A percentile compares a stretch with the other conserved stretches of the same genome.
Evolutionary conservation across 2,797 vertebrate genomes (phyloP).

Genomic region (Poeciliopsis infans): DNA sequence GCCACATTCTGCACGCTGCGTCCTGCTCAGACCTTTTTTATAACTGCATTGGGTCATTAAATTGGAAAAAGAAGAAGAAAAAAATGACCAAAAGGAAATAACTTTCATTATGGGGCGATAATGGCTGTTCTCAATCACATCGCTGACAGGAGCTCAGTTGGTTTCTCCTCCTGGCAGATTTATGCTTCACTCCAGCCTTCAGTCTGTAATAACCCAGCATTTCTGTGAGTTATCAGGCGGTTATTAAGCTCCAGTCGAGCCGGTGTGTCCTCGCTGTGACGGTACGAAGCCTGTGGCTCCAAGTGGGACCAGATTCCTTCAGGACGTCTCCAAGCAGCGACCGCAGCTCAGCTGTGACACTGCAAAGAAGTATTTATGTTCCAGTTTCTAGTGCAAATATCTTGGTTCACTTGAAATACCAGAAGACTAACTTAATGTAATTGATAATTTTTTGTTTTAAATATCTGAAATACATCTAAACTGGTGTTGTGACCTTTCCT

Average conservation of each 20-base stretch:
- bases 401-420: no score
- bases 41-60: constrained; percentile 20
- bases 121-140: constrained; percentile 26
- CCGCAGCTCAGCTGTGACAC: constrained; percentile 56
- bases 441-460: no score
- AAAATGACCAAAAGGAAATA: constrained; percentile 51
- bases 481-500: no score
- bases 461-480: no score
- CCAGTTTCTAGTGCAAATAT: no score
- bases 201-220: constrained; percentile 2
- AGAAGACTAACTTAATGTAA: no score
- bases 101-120: constrained; percentile 33
- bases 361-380: no score
- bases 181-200: constrained; percentile 30
- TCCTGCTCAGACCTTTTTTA: constrained; percentile 3
- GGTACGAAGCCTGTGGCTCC: constrained; percentile 17
- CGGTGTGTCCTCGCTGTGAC: background rate
- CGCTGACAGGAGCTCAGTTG: constrained; percentile 33
- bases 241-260: constrained; percentile 9
- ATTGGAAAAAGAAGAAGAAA: constrained; percentile 30
- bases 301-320: constrained; percentile 18
- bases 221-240: constrained; percentile 11
- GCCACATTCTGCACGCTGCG: background rate
- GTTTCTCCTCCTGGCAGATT: constrained; percentile 42
- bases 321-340: constrained; percentile 18